Percentiles rank a stretch among this genome's conserved stretches.
These are phyloP conservation scores for Hecatera dysodea DNA, from an alignment of 2,888 invertebrate species.

Conservation along the genomic window DNA sequence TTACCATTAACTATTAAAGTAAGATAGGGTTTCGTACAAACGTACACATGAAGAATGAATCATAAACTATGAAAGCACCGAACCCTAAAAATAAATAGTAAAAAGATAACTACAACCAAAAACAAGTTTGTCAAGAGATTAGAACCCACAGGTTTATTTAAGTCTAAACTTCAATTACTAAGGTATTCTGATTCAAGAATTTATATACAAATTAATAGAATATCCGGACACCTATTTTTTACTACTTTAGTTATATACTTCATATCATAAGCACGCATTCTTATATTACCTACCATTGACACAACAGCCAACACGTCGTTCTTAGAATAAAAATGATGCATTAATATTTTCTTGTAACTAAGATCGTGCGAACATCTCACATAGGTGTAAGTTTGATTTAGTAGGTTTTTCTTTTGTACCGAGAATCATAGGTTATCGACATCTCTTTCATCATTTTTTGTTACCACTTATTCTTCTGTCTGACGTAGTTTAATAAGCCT, in stretches of 20 bases:
- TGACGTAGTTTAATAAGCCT: background rate
- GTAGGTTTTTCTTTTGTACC: slow-evolving; percentile 25
- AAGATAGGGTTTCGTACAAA: too few relatives aligned
- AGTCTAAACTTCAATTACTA: background rate
- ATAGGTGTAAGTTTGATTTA: slow-evolving; percentile 22
- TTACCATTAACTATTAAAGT: too few relatives aligned
- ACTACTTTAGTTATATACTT: background rate
- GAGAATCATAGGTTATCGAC: slow-evolving; percentile 32
- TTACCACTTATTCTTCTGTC: background rate
- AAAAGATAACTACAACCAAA: too few relatives aligned
- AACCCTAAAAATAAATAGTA: too few relatives aligned
- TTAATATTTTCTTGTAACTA: slow-evolving; percentile 4
- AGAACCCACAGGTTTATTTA: too few relatives aligned
- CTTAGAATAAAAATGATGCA: slow-evolving; percentile 3
- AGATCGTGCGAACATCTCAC: slow-evolving; percentile 2
- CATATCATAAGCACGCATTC: slow-evolving; percentile 5
- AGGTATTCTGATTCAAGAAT: background rate
- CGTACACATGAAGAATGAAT: too few relatives aligned
- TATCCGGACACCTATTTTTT: background rate
- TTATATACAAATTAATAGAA: slow-evolving; percentile 4
- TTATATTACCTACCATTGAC: slow-evolving; percentile 1
- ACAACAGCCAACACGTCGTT: background rate
- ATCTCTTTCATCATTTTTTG: slow-evolving; percentile 20
- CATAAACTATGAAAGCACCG: too few relatives aligned
- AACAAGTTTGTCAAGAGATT: too few relatives aligned